Base-by-base conservation (phyloP, 2,113 vertebrate species). In the Microtus oregoni region DNA sequence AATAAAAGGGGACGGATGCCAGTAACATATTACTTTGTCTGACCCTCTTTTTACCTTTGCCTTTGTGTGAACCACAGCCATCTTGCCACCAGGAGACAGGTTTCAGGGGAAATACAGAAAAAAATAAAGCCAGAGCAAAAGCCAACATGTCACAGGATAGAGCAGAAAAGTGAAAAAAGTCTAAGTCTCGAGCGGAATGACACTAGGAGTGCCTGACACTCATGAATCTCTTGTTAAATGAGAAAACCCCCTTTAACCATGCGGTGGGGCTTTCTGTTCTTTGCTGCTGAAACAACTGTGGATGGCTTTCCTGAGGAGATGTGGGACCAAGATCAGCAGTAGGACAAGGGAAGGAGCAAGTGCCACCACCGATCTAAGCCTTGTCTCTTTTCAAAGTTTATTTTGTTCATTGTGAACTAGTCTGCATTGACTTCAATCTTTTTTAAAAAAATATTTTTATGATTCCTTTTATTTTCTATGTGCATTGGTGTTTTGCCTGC, bases 11-110 rank as follows among this genome's bases (percentile, higher is more conserved):
- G 50, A 10, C 41, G 61, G 52, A 79, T 52, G 88, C 20, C 11
- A 86, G 68, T 86, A 68, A 55, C 75, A 86, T 95, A 90, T 30
- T 89, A 20, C 65, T 90, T 90, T 78, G 68, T 22, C 44, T 47
- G 50, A 38, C 5, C 44, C 32, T 30, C 28, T 86, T 81, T 52
- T 82, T 26, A 35, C 81, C 41, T 89, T 41, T 79, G 35, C 44
- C 73, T 94, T 26, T 78, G 7, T 93, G 52, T 87, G 55, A 68
- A 86, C 13, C 72, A 72, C 50, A 86, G 61, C 58, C 26, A 65
- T 67, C 77, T 44, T 89, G 35, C 47, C 92, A 95, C 35, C 67
- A 91, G 47, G 55, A 94, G 90, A 93, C 44, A 86, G 63, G 41
- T 47, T 14, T 32, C 5, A 5, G 17, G 63, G 17, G 3, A 41